Percentiles rank a stretch among this genome's conserved stretches.
Conservation (phyloP, 2,797 vertebrate genomes). For the Arnoldichthys spilopterus region DNA sequence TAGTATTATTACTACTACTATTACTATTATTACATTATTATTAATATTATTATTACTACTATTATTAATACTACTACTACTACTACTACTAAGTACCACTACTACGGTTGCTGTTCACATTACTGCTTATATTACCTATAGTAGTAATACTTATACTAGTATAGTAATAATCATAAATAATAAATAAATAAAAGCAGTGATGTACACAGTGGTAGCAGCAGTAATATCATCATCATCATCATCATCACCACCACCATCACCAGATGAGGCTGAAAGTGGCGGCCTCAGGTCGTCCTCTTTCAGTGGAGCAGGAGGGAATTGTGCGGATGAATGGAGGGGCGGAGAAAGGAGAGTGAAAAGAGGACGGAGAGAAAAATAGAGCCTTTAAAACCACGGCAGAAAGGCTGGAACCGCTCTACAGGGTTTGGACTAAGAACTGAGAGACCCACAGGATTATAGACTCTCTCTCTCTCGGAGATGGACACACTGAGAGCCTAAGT, state of each 20-base stretch:
- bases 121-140: too few species aligned
- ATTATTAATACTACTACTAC: too few species aligned
- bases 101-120: too few species aligned
- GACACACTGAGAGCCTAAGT: neutral
- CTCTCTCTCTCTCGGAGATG: neutral
- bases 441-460: neutral
- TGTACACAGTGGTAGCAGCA: neutral
- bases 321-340: neutral
- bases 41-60: too few species aligned
- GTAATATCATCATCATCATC: neutral
- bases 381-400: neutral
- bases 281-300: neutral
- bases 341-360: neutral
- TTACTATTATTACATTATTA: too few species aligned
- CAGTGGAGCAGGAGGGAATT: neutral
- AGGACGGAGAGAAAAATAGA: constrained; percentile 56
- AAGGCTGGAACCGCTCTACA: neutral
- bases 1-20: too few species aligned
- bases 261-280: neutral
- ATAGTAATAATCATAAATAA: too few species aligned
- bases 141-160: too few species aligned
- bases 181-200: too few species aligned
- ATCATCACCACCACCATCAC: neutral
- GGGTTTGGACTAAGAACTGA: constrained; percentile 2
- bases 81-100: too few species aligned